A percentile compares a stretch with the other conserved stretches of the same genome.
These are phyloP conservation scores for Lamproptera curius DNA, from an alignment of 2,888 invertebrate species.

Conservation along the genomic window DNA sequence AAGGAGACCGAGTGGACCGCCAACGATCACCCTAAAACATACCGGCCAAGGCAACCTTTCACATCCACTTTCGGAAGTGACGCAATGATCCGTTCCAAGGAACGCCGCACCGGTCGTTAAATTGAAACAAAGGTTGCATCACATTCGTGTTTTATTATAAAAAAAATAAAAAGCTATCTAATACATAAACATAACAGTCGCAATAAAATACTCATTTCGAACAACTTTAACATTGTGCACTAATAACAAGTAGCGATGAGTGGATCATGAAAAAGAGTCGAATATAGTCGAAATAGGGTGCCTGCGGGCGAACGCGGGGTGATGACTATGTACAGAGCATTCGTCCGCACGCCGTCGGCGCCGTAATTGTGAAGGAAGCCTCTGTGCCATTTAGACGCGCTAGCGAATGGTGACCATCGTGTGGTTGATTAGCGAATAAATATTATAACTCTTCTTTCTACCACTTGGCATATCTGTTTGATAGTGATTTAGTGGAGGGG, in stretches of 20 bases:
- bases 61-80: conserved; percentile 66
- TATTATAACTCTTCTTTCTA: conserved; percentile 43
- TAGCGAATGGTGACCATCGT: conserved; percentile 22
- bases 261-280: conserved; percentile 43
- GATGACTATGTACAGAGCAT: conserved; percentile 64
- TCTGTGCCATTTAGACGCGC: conserved; percentile 20
- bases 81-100: conserved; percentile 42
- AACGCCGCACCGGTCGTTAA: conserved; percentile 26
- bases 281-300: conserved; percentile 32
- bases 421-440: conserved; percentile 52
- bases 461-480: conserved; percentile 38
- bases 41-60: conserved; percentile 53
- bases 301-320: conserved; percentile 45
- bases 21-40: conserved; percentile 42
- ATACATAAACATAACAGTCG: conserved; percentile 74
- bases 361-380: conserved; percentile 27
- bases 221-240: conserved; percentile 72
- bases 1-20: conserved; percentile 41
- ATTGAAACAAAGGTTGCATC: conserved; percentile 55
- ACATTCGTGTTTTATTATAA: conserved; percentile 67
- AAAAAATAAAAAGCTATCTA: conserved; percentile 67
- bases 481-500: conserved; percentile 60
- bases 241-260: conserved; percentile 71
- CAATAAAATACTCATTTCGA: conserved; percentile 61
- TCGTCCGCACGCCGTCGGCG: conserved; percentile 42